phyloP scores from a whole-genome alignment of 2,797 vertebrate species.

The Microcaecilia unicolor region DNA sequence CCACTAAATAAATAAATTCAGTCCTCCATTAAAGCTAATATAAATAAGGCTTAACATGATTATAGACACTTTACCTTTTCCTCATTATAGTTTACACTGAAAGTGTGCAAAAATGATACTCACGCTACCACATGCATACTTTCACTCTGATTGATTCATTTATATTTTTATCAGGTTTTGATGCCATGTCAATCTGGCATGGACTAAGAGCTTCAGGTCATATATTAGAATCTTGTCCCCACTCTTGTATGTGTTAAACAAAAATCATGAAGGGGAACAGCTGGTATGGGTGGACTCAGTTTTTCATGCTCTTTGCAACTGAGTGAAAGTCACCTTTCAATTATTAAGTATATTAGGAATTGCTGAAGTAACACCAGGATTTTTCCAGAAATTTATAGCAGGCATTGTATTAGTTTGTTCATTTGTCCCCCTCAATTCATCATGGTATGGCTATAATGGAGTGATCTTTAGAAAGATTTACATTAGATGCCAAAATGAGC shows the following conservation, averaged over 20 bases:
- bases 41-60: constrained; percentile 4
- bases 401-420: not conserved
- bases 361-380: not conserved
- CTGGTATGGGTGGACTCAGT: too few species aligned
- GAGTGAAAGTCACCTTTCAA: fast-evolving
- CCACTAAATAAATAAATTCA: constrained; percentile 8
- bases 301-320: too few species aligned
- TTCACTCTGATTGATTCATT: not conserved
- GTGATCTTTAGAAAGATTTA: not conserved
- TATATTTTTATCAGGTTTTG: not conserved
- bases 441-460: too few species aligned
- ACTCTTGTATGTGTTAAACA: not conserved
- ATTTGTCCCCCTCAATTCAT: not conserved
- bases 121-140: not conserved
- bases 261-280: not conserved
- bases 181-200: not conserved
- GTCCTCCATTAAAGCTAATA: constrained; percentile 13
- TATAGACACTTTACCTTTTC: constrained; percentile 17
- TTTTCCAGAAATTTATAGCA: not conserved
- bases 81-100: constrained; percentile 18
- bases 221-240: constrained; percentile 1
- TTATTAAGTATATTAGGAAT: not conserved
- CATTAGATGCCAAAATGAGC: not conserved
- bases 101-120: not conserved
- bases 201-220: not conserved